Percentiles rank a stretch among this genome's conserved stretches.
These are phyloP conservation scores for Apoda limacodes DNA, from an alignment of 2,888 invertebrate species.

Conservation along the genomic window DNA sequence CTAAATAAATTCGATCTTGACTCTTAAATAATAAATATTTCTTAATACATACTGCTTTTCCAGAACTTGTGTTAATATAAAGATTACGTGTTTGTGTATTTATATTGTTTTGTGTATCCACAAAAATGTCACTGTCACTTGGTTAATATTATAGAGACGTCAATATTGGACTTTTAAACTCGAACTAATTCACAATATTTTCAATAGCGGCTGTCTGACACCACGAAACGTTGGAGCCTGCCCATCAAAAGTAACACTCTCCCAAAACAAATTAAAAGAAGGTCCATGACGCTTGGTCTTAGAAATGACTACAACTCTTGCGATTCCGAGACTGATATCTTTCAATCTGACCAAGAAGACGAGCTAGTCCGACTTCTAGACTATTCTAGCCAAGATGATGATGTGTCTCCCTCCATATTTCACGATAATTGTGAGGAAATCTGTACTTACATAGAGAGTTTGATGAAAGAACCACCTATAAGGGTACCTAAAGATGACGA, in stretches of 20 bases:
- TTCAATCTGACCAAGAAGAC: slow-evolving; percentile 83
- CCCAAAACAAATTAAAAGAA: slow-evolving; percentile 35
- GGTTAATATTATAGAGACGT: slow-evolving; percentile 17
- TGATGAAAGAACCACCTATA: slow-evolving; percentile 32
- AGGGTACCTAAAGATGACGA: slow-evolving; percentile 36
- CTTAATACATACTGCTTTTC: too few species aligned
- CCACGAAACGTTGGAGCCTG: slow-evolving; percentile 59
- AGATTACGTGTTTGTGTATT: too few species aligned
- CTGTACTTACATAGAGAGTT: slow-evolving; percentile 47
- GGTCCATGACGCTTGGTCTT: slow-evolving; percentile 32
- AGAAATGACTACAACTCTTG: slow-evolving; percentile 46
- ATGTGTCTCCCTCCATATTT: slow-evolving; percentile 57
- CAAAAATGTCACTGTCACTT: neutral
- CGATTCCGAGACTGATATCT: slow-evolving; percentile 80
- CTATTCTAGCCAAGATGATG: slow-evolving; percentile 75
- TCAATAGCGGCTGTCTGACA: slow-evolving; percentile 52
- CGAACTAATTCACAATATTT: slow-evolving; percentile 25
- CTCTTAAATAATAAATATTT: too few species aligned
- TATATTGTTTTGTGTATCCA: too few species aligned
- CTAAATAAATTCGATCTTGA: too few species aligned
- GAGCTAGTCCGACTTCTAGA: slow-evolving; percentile 80
- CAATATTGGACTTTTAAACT: slow-evolving; percentile 33
- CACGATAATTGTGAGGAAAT: slow-evolving; percentile 58
- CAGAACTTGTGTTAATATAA: too few species aligned
- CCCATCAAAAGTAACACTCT: slow-evolving; percentile 45